Conservation (phyloP, 2,888 invertebrate species). For the Orthosia cruda region DNA sequence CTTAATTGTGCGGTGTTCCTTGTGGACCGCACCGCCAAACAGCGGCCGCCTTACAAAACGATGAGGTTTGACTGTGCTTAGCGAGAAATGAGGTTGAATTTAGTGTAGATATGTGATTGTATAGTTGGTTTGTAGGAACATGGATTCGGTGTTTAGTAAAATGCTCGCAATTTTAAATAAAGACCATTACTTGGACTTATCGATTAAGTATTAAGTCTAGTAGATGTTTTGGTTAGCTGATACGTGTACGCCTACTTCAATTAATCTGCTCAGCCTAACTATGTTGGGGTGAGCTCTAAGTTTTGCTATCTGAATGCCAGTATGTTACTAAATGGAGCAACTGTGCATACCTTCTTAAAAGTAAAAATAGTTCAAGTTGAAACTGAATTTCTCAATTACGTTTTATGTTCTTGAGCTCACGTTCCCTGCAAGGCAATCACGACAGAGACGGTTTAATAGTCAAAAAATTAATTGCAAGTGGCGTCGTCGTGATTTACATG, state of each 20-base stretch:
- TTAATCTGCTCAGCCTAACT: too few species aligned
- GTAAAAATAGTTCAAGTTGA: neutral
- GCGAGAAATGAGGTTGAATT: slow-evolving; percentile 38
- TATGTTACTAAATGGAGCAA: too few species aligned
- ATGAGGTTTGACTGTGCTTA: slow-evolving; percentile 56
- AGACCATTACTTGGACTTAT: too few species aligned
- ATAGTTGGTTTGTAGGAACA: slow-evolving; percentile 1
- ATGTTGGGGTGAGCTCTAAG: too few species aligned
- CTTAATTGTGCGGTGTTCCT: slow-evolving; percentile 86
- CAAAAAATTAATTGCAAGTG: slow-evolving; percentile 90
- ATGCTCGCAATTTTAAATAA: neutral
- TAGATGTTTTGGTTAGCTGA: too few species aligned
- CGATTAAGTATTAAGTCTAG: too few species aligned
- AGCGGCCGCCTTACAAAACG: slow-evolving; percentile 64
- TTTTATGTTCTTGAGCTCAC: slow-evolving; percentile 56
- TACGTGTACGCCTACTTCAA: too few species aligned
- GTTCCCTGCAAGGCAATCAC: slow-evolving; percentile 72
- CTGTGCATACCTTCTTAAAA: neutral
- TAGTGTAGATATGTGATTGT: slow-evolving; percentile 10
- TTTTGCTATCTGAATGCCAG: too few species aligned
- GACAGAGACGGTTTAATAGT: slow-evolving; percentile 78
- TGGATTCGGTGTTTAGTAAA: neutral
- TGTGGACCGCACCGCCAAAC: slow-evolving; percentile 80
- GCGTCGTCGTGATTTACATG: slow-evolving; percentile 86
- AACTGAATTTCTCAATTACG: slow-evolving; percentile 40